These are phyloP conservation scores for Arrhopalites spinosus DNA, from an alignment of 2,888 invertebrate genomes.

Conservation along the genomic window DNA sequence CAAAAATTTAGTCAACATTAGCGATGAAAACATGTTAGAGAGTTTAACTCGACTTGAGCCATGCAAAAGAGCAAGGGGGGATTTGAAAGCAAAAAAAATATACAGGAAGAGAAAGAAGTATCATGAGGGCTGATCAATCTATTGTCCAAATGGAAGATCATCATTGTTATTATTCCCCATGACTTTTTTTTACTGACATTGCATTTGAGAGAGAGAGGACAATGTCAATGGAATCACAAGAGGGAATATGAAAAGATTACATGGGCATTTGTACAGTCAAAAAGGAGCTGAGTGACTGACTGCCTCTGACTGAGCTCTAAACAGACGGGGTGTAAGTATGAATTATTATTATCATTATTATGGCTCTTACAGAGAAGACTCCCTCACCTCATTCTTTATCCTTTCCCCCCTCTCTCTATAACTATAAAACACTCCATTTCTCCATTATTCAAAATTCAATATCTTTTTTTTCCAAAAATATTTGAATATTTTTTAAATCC, in stretches of 20 bases:
- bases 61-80: neutral
- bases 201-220: neutral
- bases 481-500: too few species aligned
- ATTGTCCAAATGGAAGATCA: slow-evolving; percentile 3
- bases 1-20: too few species aligned
- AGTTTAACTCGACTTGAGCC: too few species aligned
- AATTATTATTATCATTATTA: slow-evolving; percentile 17
- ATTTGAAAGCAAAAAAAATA: neutral
- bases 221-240: neutral
- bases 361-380: neutral
- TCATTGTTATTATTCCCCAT: neutral
- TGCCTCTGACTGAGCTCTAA: slow-evolving; percentile 17
- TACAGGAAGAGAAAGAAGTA: neutral
- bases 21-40: too few species aligned
- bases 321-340: slow-evolving; percentile 19
- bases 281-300: slow-evolving; percentile 1
- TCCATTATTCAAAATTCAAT: too few species aligned
- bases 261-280: neutral
- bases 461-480: neutral
- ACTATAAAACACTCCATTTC: neutral
- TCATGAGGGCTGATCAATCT: slow-evolving; percentile 4
- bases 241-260: neutral
- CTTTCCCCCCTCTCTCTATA: neutral
- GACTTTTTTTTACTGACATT: too few species aligned
- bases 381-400: neutral